Evolutionary conservation across 2,888 invertebrate species (phyloP).

Genomic region (Pelosia muscerda): DNA sequence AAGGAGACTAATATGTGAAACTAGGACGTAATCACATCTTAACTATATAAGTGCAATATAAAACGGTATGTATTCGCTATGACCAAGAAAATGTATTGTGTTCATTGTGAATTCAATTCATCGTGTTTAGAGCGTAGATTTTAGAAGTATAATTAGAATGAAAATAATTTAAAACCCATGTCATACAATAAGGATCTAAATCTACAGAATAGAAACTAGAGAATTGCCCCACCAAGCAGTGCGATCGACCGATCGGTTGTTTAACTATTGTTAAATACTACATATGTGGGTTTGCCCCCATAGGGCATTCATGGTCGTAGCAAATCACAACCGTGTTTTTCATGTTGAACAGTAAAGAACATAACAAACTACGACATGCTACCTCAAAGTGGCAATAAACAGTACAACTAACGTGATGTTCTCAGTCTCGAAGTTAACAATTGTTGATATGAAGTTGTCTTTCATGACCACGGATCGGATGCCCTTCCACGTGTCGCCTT

Average conservation of each 20-base stretch:
- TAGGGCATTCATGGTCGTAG: slow-evolving; percentile 1
- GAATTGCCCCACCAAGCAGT: neutral
- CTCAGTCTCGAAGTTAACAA: slow-evolving; percentile 97
- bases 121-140: neutral
- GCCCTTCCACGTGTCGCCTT: slow-evolving; percentile 97
- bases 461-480: slow-evolving; percentile 96
- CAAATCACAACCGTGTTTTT: neutral
- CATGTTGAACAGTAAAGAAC: neutral
- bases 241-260: neutral
- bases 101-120: neutral
- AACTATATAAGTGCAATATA: slow-evolving; percentile 13
- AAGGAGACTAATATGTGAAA: slow-evolving; percentile 1
- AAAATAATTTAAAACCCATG: neutral
- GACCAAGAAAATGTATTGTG: slow-evolving; percentile 2
- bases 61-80: neutral
- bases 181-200: neutral
- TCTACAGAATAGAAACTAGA: neutral
- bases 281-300: too few relatives aligned
- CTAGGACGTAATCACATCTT: slow-evolving; percentile 3
- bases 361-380: slow-evolving; percentile 50
- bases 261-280: too few relatives aligned
- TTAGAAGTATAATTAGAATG: neutral
- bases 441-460: slow-evolving; percentile 97
- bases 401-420: slow-evolving; percentile 96
- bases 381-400: slow-evolving; percentile 48